Conservation (phyloP, 2,113 vertebrate genomes). For the Protobothrops mucrosquamatus region DNA sequence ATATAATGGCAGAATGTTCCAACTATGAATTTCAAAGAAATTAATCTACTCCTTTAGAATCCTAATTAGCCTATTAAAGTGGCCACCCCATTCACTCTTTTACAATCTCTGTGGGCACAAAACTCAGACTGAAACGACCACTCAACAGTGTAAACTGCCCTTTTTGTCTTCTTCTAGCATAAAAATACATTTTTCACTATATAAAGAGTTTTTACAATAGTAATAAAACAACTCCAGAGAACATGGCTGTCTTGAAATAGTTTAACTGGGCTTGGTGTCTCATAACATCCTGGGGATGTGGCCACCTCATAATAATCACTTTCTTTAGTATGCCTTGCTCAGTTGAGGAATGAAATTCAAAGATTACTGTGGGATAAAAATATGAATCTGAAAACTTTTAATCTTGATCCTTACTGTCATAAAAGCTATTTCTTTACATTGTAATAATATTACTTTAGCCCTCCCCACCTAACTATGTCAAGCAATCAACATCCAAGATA, state of each 20-base stretch:
- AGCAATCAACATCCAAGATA: constrained; percentile 40
- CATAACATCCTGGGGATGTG: constrained; percentile 73
- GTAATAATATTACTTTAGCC: constrained; percentile 32
- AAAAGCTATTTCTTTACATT: constrained; percentile 60
- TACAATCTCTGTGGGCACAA: constrained; percentile 75
- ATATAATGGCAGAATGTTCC: constrained; percentile 76
- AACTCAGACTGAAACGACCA: constrained; percentile 72
- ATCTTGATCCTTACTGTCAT: constrained; percentile 70
- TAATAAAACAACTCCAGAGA: constrained; percentile 79
- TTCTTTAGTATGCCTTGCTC: constrained; percentile 71
- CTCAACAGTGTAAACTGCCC: constrained; percentile 76
- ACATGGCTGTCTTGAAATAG: constrained; percentile 81
- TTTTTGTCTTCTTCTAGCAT: constrained; percentile 78
- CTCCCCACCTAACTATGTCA: constrained; percentile 28
- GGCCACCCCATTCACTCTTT: constrained; percentile 64
- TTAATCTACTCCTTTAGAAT: constrained; percentile 79
- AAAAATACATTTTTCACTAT: constrained; percentile 81
- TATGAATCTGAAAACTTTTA: constrained; percentile 75
- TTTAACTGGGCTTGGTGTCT: constrained; percentile 75
- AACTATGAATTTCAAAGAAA: constrained; percentile 79
- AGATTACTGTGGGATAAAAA: constrained; percentile 75
- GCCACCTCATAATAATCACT: constrained; percentile 72
- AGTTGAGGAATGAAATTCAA: constrained; percentile 78
- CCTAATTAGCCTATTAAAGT: constrained; percentile 70
- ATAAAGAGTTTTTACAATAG: constrained; percentile 84